These are phyloP conservation scores for Dione vanillae DNA, from an alignment of 2,888 invertebrate species.

Conservation along the genomic window DNA sequence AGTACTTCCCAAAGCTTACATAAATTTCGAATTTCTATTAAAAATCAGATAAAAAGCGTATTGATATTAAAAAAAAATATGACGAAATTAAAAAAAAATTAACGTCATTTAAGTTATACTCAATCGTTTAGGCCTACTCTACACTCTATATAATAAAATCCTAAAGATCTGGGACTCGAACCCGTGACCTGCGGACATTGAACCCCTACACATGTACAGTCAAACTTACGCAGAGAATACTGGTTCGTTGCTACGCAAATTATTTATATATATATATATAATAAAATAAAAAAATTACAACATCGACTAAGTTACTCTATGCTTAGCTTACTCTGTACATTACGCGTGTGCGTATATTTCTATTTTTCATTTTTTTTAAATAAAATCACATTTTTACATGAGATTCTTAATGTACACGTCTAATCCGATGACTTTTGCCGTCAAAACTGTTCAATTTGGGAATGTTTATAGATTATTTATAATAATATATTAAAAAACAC, in stretches of 20 bases:
- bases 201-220: constrained; percentile 60
- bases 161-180: neutral
- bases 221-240: constrained; percentile 60
- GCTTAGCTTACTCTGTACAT: constrained; percentile 77
- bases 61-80: constrained; percentile 1
- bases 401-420: constrained; percentile 61
- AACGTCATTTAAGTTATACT: constrained; percentile 13
- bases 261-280: constrained; percentile 48
- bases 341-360: constrained; percentile 48
- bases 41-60: constrained; percentile 12
- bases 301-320: constrained; percentile 62
- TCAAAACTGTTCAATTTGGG: constrained; percentile 47
- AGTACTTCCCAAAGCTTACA: neutral
- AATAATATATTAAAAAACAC: constrained; percentile 9
- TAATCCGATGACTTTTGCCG: constrained; percentile 14
- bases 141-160: constrained; percentile 46
- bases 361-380: constrained; percentile 32
- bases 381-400: constrained; percentile 52
- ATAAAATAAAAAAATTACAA: constrained; percentile 55
- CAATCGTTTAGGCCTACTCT: constrained; percentile 60
- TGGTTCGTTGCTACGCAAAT: constrained; percentile 81
- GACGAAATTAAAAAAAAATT: constrained; percentile 2
- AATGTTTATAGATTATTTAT: constrained; percentile 44
- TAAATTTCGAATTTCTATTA: neutral
- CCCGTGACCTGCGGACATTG: constrained; percentile 21